Evolutionary conservation across 35 echinoderm and acorn worm genomes (phyloP).

Genomic region (Lytechinus pictus): DNA sequence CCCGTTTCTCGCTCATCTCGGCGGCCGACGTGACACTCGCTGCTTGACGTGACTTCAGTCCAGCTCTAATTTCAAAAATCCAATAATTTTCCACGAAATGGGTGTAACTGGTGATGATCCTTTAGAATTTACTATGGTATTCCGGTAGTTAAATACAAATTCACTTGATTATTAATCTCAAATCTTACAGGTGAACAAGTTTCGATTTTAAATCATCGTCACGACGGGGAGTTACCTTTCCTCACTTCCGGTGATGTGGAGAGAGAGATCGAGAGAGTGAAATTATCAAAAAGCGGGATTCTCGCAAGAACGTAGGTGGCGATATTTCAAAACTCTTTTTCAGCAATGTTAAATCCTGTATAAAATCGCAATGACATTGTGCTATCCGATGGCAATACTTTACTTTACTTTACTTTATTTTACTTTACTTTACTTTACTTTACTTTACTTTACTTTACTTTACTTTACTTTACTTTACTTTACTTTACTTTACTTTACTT

Average conservation of each 20-base stretch:
- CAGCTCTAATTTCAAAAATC: neutral
- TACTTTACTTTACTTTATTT: too few species aligned
- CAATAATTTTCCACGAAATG: neutral
- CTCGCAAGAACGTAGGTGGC: neutral
- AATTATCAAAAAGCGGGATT: too few species aligned
- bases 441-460: too few species aligned
- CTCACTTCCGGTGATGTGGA: neutral
- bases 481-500: too few species aligned
- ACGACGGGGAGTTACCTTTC: neutral
- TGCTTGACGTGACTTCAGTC: neutral
- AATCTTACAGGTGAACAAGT: neutral
- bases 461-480: too few species aligned
- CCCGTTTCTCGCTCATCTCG: neutral
- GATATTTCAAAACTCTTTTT: neutral
- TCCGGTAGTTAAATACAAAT: neutral
- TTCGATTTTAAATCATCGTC: neutral
- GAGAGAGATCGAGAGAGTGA: neutral
- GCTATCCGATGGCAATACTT: too few species aligned
- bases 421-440: too few species aligned
- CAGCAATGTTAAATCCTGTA: too few species aligned
- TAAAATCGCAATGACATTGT: too few species aligned
- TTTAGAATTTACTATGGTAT: neutral
- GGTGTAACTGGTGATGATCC: neutral
- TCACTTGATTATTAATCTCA: neutral
- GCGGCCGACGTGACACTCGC: neutral